Percentiles rank a stretch among this genome's conserved stretches.
Conservation (phyloP, 2,797 vertebrate species). For the Myiothlypis coronata region DNA sequence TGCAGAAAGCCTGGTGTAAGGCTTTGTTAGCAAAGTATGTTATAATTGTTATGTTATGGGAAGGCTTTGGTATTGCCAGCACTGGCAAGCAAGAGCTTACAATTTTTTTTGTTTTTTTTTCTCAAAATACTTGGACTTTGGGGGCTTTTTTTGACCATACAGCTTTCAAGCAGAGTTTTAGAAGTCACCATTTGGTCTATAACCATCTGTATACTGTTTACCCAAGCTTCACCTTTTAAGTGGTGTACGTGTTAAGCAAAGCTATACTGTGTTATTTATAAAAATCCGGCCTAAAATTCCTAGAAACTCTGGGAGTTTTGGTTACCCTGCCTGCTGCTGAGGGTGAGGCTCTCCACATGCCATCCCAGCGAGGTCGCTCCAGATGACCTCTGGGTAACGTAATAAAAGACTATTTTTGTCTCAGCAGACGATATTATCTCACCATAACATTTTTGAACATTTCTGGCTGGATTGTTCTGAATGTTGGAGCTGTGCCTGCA, state of each 20-base stretch:
- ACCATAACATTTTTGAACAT: neutral
- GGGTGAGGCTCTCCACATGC: neutral
- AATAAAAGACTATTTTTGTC: neutral
- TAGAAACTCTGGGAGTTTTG: neutral
- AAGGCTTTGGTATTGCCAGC: neutral
- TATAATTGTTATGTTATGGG: neutral
- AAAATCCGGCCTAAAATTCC: neutral
- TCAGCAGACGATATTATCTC: slow-evolving; percentile 43
- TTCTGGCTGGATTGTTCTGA: slow-evolving; percentile 17
- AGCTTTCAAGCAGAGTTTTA: neutral
- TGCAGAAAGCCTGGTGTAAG: neutral
- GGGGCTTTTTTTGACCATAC: neutral
- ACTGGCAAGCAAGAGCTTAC: neutral
- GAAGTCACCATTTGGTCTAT: accelerated
- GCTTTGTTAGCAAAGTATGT: neutral
- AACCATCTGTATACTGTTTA: accelerated
- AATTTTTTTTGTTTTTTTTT: no score
- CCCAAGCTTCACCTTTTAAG: neutral
- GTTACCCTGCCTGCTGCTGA: neutral
- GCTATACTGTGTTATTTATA: neutral
- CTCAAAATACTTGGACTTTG: neutral
- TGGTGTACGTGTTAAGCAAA: accelerated
- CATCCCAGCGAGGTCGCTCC: neutral
- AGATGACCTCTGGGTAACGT: neutral
- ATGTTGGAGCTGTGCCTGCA: slow-evolving; percentile 26